phyloP scores from a whole-genome alignment of 2,797 vertebrate genomes.

The Tympanoctomys barrerae region DNA sequence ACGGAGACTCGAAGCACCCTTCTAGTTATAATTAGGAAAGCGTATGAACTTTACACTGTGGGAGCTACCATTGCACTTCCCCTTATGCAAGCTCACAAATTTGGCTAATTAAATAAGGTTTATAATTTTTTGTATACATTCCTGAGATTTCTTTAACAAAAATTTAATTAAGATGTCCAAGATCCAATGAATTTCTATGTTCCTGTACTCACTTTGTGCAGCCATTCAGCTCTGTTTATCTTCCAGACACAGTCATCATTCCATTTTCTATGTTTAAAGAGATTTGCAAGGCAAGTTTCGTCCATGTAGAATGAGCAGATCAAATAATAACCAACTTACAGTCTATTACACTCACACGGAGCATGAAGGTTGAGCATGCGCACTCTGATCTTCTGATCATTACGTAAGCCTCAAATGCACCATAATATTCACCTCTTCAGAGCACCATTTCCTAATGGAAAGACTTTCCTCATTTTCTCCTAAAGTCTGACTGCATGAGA shows the following conservation, averaged over 20 bases:
- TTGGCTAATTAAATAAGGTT: background rate
- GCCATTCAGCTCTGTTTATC: slow-evolving; percentile 1
- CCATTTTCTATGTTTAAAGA: slow-evolving; percentile 38
- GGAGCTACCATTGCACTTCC: background rate
- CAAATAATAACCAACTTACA: background rate
- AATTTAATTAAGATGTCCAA: background rate
- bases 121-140: background rate
- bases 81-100: background rate
- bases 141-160: background rate
- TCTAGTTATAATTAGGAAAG: background rate
- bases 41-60: background rate
- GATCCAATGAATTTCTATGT: background rate
- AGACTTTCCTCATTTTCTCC: background rate
- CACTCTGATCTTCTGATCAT: slow-evolving; percentile 29
- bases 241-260: background rate
- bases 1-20: background rate
- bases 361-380: background rate
- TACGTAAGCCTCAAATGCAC: background rate
- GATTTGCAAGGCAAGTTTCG: slow-evolving; percentile 1
- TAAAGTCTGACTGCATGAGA: slow-evolving; percentile 8
- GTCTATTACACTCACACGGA: background rate
- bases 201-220: background rate
- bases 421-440: slow-evolving; percentile 48
- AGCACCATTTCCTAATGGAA: slow-evolving; percentile 61
- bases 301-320: background rate